Percentiles rank a stretch among this genome's conserved stretches.
Conservation (phyloP, 2,888 invertebrate species). For the Cenopis cana region DNA sequence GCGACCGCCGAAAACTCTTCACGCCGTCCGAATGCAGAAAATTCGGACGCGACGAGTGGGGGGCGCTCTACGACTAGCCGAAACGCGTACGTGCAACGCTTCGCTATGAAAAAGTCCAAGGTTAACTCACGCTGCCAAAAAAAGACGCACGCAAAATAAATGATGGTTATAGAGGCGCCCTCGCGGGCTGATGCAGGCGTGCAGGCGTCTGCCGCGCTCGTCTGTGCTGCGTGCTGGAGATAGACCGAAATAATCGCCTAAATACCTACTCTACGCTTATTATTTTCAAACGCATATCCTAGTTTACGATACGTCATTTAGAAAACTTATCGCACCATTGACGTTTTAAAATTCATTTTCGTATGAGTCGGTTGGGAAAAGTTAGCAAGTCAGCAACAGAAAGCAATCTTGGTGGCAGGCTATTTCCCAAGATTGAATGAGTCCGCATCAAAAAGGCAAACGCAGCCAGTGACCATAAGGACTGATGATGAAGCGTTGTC, state of each 20-base stretch:
- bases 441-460: constrained; percentile 31
- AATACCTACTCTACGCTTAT: neutral
- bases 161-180: constrained; percentile 78
- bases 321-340: neutral
- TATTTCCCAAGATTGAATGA: constrained; percentile 44
- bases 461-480: constrained; percentile 20
- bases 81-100: constrained; percentile 84
- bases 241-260: constrained; percentile 39
- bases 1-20: constrained; percentile 83
- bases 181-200: constrained; percentile 75
- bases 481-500: constrained; percentile 39
- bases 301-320: neutral
- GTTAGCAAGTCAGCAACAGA: constrained; percentile 36
- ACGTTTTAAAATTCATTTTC: constrained; percentile 15
- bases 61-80: constrained; percentile 83
- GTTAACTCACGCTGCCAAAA: constrained; percentile 84
- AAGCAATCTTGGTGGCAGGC: constrained; percentile 42
- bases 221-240: constrained; percentile 50
- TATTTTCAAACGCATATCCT: constrained; percentile 6
- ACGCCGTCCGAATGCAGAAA: constrained; percentile 83
- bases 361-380: neutral
- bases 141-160: constrained; percentile 84
- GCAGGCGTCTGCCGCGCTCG: constrained; percentile 57
- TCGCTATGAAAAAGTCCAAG: constrained; percentile 84
- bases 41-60: constrained; percentile 83